phyloP scores from a whole-genome alignment of 2,888 invertebrate genomes.

The Lycia hirtaria region DNA sequence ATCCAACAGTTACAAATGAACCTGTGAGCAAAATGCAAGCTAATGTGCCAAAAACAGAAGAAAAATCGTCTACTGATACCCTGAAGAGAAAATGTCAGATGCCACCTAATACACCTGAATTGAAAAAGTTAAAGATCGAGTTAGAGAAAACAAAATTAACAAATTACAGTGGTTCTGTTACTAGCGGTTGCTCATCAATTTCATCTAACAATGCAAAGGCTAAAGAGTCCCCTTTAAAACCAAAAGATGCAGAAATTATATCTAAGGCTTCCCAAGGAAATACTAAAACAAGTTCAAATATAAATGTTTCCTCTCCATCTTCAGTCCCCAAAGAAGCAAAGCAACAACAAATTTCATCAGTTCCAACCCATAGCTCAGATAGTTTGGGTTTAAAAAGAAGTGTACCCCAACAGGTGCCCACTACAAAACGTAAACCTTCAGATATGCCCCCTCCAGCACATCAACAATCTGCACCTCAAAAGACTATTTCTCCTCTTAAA shows the following conservation, averaged over 20 bases:
- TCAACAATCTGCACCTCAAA: constrained; percentile 52
- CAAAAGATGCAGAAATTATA: constrained; percentile 43
- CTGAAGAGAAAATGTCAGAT: constrained; percentile 69
- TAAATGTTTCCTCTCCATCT: constrained; percentile 36
- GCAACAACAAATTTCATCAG: constrained; percentile 45
- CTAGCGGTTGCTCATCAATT: constrained; percentile 34
- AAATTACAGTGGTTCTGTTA: constrained; percentile 34
- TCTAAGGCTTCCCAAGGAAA: constrained; percentile 38
- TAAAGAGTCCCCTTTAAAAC: constrained; percentile 48
- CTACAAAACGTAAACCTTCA: constrained; percentile 80
- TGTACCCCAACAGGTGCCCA: constrained; percentile 62
- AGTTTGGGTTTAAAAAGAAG: constrained; percentile 61
- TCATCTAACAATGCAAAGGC: constrained; percentile 43
- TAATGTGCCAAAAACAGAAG: constrained; percentile 57
- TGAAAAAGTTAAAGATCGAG: constrained; percentile 75
- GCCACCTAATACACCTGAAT: constrained; percentile 60
- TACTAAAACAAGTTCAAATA: constrained; percentile 16
- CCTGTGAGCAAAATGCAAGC: constrained; percentile 44
- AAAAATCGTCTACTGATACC: constrained; percentile 59
- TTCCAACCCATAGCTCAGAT: constrained; percentile 42
- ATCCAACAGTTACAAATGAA: constrained; percentile 41
- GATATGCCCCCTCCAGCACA: constrained; percentile 48
- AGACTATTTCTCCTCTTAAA: constrained; percentile 73
- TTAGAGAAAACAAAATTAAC: constrained; percentile 69
- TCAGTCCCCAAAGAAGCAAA: constrained; percentile 55